These are phyloP conservation scores for Psophia crepitans DNA, from an alignment of 2,113 vertebrate species.

Conservation along the genomic window DNA sequence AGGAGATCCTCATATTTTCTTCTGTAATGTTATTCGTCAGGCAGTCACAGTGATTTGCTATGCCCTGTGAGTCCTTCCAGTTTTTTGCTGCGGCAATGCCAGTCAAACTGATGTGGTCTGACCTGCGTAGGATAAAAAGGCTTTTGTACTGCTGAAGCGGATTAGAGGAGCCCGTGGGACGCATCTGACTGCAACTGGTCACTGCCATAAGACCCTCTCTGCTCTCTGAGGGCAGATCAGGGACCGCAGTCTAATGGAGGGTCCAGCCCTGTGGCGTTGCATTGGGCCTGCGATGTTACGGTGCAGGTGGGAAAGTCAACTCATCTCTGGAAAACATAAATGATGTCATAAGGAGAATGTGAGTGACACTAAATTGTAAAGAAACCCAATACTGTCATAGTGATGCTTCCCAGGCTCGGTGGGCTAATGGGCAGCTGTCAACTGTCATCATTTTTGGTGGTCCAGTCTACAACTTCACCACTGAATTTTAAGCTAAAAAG, in stretches of 20 bases:
- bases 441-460: neutral
- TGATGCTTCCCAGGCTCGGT: neutral
- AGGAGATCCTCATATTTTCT: neutral
- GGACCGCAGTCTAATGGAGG: neutral
- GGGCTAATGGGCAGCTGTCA: neutral
- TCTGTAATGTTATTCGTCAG: neutral
- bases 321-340: neutral
- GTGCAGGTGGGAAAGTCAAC: neutral
- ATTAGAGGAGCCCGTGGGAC: neutral
- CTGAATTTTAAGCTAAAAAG: neutral
- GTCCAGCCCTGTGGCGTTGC: neutral
- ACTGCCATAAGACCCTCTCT: neutral
- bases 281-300: neutral
- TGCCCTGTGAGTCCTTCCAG: neutral
- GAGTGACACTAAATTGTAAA: neutral
- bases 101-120: neutral
- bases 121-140: neutral
- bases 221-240: neutral
- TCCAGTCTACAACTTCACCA: neutral
- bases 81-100: neutral
- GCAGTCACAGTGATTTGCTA: neutral
- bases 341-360: neutral
- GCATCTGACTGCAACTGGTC: accelerated
- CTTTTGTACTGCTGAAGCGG: neutral
- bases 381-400: neutral